Percentiles rank a stretch among this genome's conserved stretches.
These are phyloP conservation scores for Acronicta psi DNA, from an alignment of 2,888 invertebrate genomes.

Conservation along the genomic window DNA sequence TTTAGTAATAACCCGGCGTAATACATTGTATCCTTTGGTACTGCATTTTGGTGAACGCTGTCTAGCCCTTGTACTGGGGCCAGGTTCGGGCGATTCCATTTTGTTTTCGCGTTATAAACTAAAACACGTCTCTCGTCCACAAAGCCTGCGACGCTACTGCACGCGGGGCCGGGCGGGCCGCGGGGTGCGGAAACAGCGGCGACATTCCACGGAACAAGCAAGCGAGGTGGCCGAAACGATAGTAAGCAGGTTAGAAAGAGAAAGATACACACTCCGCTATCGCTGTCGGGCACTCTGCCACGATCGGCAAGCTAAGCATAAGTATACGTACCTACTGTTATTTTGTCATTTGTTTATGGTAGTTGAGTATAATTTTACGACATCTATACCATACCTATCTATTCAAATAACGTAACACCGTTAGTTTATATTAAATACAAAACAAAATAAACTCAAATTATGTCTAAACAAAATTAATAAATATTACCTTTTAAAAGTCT, in stretches of 20 bases:
- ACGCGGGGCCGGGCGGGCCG: neutral
- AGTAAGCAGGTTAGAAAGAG: too few relatives aligned
- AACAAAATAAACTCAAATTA: neutral
- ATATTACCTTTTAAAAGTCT: conserved; percentile 21
- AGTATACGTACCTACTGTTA: too few relatives aligned
- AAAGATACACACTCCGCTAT: too few relatives aligned
- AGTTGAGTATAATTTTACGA: too few relatives aligned
- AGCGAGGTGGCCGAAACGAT: too few relatives aligned
- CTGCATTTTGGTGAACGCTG: conserved; percentile 1
- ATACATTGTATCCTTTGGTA: conserved; percentile 20
- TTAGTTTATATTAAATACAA: neutral
- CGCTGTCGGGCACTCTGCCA: too few relatives aligned
- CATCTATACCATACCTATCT: too few relatives aligned
- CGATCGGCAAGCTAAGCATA: too few relatives aligned
- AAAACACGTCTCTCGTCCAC: conserved; percentile 1
- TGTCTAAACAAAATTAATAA: conserved; percentile 26
- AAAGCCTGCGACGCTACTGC: conserved; percentile 31
- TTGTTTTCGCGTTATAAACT: conserved; percentile 7
- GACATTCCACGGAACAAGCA: too few relatives aligned
- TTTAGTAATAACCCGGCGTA: conserved; percentile 34
- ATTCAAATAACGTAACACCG: too few relatives aligned
- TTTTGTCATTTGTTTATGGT: too few relatives aligned
- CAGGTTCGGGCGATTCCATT: conserved; percentile 25
- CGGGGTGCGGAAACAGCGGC: neutral
- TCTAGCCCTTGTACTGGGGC: neutral